Conservation (phyloP, 2,797 vertebrate genomes). For the Picus viridis region DNA sequence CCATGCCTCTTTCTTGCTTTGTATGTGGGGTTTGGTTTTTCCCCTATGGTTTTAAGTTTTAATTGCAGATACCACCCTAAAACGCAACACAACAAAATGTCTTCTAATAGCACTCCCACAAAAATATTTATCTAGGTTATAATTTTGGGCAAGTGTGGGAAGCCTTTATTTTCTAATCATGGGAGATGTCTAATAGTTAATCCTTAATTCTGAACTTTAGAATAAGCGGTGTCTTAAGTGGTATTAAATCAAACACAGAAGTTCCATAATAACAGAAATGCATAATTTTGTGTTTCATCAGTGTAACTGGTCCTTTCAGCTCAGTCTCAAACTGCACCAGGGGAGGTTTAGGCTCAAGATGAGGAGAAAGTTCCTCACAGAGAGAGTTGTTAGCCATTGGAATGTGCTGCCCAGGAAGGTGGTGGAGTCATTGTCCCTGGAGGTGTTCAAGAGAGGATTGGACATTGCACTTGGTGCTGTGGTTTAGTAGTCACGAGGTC, state of each 20-base stretch:
- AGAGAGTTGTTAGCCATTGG: too few species aligned
- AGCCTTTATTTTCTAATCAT: not conserved
- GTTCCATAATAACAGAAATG: not conserved
- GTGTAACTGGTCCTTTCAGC: not conserved
- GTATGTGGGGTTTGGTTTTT: not conserved
- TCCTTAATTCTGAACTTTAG: too few species aligned
- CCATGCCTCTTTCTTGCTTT: not conserved
- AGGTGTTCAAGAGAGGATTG: too few species aligned
- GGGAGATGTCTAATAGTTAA: not conserved
- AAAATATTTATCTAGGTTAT: not conserved
- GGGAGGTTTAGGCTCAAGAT: too few species aligned
- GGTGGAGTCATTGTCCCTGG: too few species aligned
- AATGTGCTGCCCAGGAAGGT: too few species aligned
- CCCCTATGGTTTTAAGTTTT: not conserved
- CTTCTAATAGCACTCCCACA: not conserved
- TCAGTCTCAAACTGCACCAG: not conserved
- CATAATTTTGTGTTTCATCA: not conserved
- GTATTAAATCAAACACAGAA: not conserved
- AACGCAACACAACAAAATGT: fast-evolving
- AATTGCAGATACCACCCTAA: not conserved
- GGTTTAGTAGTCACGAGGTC: too few species aligned
- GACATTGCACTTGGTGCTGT: too few species aligned
- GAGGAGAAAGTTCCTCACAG: too few species aligned
- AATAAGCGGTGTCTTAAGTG: not conserved
- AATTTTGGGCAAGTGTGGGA: not conserved